phyloP scores from a whole-genome alignment of 2,888 invertebrate species.

The Drosophila imparisetae region DNA sequence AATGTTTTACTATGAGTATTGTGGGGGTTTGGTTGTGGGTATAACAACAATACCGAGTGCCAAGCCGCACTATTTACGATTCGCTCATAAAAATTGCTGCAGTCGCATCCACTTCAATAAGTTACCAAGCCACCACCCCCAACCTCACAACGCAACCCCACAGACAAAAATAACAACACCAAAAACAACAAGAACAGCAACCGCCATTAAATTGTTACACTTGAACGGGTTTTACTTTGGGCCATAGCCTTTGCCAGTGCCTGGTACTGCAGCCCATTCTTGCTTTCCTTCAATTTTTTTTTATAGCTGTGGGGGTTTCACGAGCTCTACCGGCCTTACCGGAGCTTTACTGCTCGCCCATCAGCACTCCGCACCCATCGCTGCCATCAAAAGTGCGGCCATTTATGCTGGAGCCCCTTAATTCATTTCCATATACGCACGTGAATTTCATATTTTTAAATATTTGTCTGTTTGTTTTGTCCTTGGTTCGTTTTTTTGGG shows the following conservation, averaged over 20 bases:
- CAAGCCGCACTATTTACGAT: constrained; percentile 62
- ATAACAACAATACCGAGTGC: constrained; percentile 32
- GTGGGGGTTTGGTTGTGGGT: neutral
- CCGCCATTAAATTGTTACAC: constrained; percentile 82
- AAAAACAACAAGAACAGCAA: constrained; percentile 65
- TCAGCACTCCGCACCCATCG: neutral
- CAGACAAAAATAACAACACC: constrained; percentile 31
- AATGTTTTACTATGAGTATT: constrained; percentile 47
- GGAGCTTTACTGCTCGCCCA: constrained; percentile 6
- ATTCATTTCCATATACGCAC: constrained; percentile 77
- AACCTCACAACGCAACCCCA: neutral
- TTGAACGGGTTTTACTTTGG: constrained; percentile 79
- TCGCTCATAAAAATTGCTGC: constrained; percentile 68
- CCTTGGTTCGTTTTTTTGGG: constrained; percentile 1
- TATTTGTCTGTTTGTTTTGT: constrained; percentile 54
- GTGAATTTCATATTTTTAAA: constrained; percentile 67
- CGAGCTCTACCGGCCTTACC: constrained; percentile 13
- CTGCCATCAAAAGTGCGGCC: constrained; percentile 22
- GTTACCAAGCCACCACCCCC: constrained; percentile 26
- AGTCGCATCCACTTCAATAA: constrained; percentile 53
- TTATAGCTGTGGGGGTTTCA: constrained; percentile 24
- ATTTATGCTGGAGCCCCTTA: constrained; percentile 36
- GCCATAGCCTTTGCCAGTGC: constrained; percentile 64
- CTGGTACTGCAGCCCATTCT: constrained; percentile 42
- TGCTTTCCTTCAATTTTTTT: neutral